Base-by-base conservation (phyloP, 2,888 invertebrate genomes). In the Ditula angustiorana region DNA sequence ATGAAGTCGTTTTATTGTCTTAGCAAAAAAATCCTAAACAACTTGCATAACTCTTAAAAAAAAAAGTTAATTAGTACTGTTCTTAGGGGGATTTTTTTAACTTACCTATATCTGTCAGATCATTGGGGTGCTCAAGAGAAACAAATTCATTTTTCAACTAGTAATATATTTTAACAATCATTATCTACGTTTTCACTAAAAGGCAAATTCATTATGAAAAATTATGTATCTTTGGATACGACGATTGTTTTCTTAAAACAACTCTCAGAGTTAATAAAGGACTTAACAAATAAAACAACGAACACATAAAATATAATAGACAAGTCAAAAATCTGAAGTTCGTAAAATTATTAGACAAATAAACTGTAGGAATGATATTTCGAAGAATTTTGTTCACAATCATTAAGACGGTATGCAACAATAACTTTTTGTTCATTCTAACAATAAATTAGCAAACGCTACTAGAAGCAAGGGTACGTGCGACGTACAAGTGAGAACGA, bases 141-240 rank as follows among this genome's bases (percentile, higher is more conserved):
- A 19, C 5, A 44, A 44, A 61, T n/a, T 23, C 44, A 30, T 44
- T 23, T 37, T 41, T 41, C 2, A 41, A 41, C 3, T 41, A 13
- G 21, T 24, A 24, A 61, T 61, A 46, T 61, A 61, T 47, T 61
- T 61, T 21, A 61, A 61, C 61, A 61, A 30, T 35, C 44, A 61
- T 55, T 35, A 46, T 21, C 46, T 61, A 44, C 41, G 44, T 28
- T 35, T 44, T 46, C 46, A 19, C 52, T 61, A 61, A 61, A 24
- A 61, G 46, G 11, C 30, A 53, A 33, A 61, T 28, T 50, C 23
- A 50, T 52, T 16, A 61, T 53, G 53, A 53, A 61, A n/a, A 53
- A 44, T 24, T 44, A 53, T 52, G 44, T 46, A 30, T 30, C 16
- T 46, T 61, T 53, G 44, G 16, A 21, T 26, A 33, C 37, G 30